A percentile compares a stretch with the other conserved stretches of the same genome.
These are phyloP conservation scores for Rutpela maculata DNA, from an alignment of 2,888 invertebrate species.

Conservation along the genomic window DNA sequence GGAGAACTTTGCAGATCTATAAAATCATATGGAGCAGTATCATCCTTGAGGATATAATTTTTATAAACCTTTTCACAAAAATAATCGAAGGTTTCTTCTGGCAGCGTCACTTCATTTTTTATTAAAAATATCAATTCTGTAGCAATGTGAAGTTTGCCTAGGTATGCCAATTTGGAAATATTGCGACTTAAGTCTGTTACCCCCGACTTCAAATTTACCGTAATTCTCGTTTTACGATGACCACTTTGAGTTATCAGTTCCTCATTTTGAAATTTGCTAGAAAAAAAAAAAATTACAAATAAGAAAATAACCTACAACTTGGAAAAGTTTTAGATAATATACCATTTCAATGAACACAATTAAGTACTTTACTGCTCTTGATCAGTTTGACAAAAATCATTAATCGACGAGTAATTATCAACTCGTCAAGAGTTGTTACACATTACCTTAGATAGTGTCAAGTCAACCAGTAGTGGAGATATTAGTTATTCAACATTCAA, in stretches of 20 bases:
- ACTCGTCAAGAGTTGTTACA: too few species aligned
- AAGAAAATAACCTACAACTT: neutral
- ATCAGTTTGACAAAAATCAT: too few species aligned
- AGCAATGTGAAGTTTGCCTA: constrained; percentile 55
- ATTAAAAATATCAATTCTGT: constrained; percentile 58
- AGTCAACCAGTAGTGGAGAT: too few species aligned
- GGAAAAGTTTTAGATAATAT: too few species aligned
- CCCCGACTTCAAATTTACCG: constrained; percentile 28
- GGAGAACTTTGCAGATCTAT: constrained; percentile 44
- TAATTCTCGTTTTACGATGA: constrained; percentile 50
- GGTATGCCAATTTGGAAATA: constrained; percentile 54
- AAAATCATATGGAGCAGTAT: constrained; percentile 37
- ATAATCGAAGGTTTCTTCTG: constrained; percentile 49
- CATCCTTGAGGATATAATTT: constrained; percentile 40
- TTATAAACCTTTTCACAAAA: constrained; percentile 50
- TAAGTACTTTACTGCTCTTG: too few species aligned
- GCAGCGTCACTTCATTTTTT: constrained; percentile 50
- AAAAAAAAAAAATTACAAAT: constrained; percentile 26
- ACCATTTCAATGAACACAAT: too few species aligned
- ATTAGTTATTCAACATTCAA: too few species aligned
- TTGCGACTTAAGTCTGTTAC: constrained; percentile 32
- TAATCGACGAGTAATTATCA: too few species aligned
- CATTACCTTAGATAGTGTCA: too few species aligned
- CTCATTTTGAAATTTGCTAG: constrained; percentile 37
- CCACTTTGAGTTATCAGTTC: constrained; percentile 33